These are phyloP conservation scores for Euphonia xanthogaster DNA, from an alignment of 2,797 vertebrate species.

Conservation along the genomic window DNA sequence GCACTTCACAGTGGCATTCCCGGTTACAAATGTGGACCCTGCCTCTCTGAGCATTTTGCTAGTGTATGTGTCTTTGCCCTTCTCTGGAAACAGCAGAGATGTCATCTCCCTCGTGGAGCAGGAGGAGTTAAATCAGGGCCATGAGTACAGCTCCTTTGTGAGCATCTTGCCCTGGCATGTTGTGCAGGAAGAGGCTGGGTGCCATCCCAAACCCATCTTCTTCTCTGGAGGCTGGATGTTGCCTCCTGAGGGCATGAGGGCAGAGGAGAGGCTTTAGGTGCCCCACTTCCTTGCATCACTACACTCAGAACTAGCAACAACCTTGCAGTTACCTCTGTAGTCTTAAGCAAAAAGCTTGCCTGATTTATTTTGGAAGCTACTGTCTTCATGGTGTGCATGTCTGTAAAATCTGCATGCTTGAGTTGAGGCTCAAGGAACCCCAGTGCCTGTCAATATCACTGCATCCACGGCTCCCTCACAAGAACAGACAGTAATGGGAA, in stretches of 20 bases:
- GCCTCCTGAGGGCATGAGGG: not conserved
- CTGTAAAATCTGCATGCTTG: not conserved
- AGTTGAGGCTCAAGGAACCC: not conserved
- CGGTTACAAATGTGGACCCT: not conserved
- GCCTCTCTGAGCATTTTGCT: not conserved
- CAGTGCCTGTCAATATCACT: not conserved
- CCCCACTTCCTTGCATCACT: accelerated
- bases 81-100: not conserved
- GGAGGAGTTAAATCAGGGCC: not conserved
- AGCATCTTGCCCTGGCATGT: not conserved
- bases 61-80: not conserved
- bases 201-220: not conserved
- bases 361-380: not conserved
- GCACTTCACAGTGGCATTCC: not conserved
- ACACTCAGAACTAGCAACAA: not conserved
- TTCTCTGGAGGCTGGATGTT: not conserved
- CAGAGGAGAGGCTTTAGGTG: not conserved
- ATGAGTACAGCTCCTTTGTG: not conserved
- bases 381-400: not conserved
- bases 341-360: not conserved
- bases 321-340: not conserved
- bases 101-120: accelerated
- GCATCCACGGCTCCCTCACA: not conserved
- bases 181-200: not conserved
- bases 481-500: constrained; percentile 5